Conservation (phyloP, 2,888 invertebrate species). For the Syrphus vitripennis region DNA sequence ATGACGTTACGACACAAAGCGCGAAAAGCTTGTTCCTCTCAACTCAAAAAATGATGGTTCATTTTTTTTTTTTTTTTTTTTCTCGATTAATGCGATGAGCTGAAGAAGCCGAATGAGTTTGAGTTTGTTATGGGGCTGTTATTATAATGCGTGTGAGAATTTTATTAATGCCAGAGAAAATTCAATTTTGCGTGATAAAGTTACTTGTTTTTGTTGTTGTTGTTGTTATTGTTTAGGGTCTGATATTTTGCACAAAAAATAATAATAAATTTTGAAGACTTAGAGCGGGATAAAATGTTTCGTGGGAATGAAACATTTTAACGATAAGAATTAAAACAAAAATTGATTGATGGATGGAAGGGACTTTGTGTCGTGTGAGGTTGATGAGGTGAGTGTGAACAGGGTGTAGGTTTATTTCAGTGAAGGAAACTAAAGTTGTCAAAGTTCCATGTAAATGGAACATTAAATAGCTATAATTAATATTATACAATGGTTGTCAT, state of each 20-base stretch:
- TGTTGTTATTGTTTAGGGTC: background rate
- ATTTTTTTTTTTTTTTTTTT: background rate
- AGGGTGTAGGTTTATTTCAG: background rate
- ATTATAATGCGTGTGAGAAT: slow-evolving; percentile 8
- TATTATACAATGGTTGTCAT: background rate
- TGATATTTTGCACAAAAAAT: slow-evolving; percentile 1
- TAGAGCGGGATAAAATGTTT: background rate
- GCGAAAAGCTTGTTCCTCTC: background rate
- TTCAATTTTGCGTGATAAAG: slow-evolving; percentile 21
- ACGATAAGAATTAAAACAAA: slow-evolving; percentile 2
- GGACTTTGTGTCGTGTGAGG: no score
- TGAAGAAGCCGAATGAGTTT: background rate
- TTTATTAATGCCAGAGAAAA: background rate
- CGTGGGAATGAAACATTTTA: background rate
- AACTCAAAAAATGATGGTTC: background rate
- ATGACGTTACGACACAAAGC: background rate
- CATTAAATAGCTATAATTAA: background rate
- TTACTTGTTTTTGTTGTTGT: background rate
- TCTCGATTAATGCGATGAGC: slow-evolving; percentile 8
- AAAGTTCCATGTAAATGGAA: background rate
- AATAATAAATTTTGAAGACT: slow-evolving; percentile 16
- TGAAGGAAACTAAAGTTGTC: background rate
- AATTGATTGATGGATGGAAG: slow-evolving; percentile 2
- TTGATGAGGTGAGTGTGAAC: no score
- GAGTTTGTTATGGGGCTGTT: background rate